phyloP scores from a whole-genome alignment of 2,888 invertebrate genomes.

The Yponomeuta malinellus region DNA sequence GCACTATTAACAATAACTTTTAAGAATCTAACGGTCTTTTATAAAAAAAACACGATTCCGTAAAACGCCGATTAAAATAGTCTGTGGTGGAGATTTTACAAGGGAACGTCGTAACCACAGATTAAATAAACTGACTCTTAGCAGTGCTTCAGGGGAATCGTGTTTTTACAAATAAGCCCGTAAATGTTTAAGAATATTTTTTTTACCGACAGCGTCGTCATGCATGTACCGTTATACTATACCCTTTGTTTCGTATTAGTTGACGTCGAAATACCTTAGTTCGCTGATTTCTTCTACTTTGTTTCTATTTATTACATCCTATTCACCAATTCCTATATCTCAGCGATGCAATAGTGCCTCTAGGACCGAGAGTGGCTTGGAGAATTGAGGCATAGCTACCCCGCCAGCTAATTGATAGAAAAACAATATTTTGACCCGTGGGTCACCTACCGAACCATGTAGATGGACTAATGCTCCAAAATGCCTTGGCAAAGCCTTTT shows the following conservation, averaged over 20 bases:
- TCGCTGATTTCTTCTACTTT: conserved; percentile 28
- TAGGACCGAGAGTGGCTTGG: background rate
- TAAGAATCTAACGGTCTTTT: no score
- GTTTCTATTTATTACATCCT: background rate
- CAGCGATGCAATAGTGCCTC: background rate
- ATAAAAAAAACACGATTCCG: no score
- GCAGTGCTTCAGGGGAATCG: no score
- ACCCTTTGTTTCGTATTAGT: conserved; percentile 21
- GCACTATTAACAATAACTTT: no score
- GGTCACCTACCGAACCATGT: conserved; percentile 49
- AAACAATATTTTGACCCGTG: conserved; percentile 48
- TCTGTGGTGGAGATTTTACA: no score
- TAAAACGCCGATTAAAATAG: no score
- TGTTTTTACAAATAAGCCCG: no score
- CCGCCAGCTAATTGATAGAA: conserved; percentile 62
- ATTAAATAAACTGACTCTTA: no score
- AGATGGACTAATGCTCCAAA: conserved; percentile 13
- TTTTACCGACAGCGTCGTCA: background rate
- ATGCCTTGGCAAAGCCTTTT: conserved; percentile 7
- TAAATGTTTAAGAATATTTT: no score
- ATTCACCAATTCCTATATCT: background rate
- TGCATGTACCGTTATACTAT: conserved; percentile 7
- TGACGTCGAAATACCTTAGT: conserved; percentile 42
- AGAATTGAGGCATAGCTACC: conserved; percentile 21
- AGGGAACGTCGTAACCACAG: no score